Percentiles rank a stretch among this genome's conserved stretches.
Conservation (phyloP, 53 echinoderm and acorn worm species). For the Paelopatides confundens region DNA sequence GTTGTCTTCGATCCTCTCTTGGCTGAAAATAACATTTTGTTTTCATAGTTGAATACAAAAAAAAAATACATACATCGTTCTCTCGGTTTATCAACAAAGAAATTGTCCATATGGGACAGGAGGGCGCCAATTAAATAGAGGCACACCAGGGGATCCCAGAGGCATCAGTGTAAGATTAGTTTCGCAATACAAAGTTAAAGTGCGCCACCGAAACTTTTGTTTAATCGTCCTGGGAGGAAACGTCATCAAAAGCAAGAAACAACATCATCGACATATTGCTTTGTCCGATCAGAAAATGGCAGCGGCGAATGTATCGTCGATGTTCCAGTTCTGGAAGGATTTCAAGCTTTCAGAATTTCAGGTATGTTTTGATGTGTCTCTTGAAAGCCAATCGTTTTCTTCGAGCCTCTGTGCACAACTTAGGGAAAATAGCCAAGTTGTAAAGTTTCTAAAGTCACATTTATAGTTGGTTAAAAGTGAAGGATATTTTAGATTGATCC, state of each 20-base stretch:
- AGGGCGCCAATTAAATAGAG: too few species aligned
- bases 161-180: background rate
- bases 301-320: slow-evolving; percentile 98
- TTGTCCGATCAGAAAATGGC: slow-evolving; percentile 86
- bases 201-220: background rate
- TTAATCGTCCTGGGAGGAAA: background rate
- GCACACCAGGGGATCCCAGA: too few species aligned
- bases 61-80: too few species aligned
- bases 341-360: slow-evolving; percentile 97
- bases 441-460: background rate
- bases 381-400: background rate
- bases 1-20: too few species aligned
- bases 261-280: slow-evolving; percentile 48
- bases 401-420: background rate
- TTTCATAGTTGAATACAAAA: too few species aligned
- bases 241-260: background rate
- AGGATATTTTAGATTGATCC: slow-evolving; percentile 89
- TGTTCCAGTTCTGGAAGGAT: slow-evolving; percentile 99
- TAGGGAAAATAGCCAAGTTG: background rate
- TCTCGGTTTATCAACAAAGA: too few species aligned
- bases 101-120: too few species aligned
- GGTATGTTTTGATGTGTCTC: slow-evolving; percentile 64
- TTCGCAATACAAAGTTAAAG: background rate
- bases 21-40: too few species aligned
- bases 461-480: slow-evolving; percentile 62